phyloP scores from a whole-genome alignment of 2,797 vertebrate species.

The Kryptolebias ocellatus region DNA sequence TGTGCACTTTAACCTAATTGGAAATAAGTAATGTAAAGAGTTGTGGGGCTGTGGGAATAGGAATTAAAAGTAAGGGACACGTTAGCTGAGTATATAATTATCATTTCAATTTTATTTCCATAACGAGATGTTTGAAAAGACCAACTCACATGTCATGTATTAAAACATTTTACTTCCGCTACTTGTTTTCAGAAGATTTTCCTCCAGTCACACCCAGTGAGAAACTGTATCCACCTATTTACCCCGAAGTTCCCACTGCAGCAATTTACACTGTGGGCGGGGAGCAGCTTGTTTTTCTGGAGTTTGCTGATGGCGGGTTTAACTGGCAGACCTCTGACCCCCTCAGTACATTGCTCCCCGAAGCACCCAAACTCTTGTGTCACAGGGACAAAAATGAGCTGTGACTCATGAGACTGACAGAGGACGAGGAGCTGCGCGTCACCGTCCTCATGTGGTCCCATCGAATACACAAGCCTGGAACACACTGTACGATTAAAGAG shows the following conservation, averaged over 20 bases:
- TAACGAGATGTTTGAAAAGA: background rate
- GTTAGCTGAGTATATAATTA: background rate
- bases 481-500: slow-evolving; percentile 7
- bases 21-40: too few relatives aligned
- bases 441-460: slow-evolving; percentile 14
- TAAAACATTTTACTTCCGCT: background rate
- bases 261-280: background rate
- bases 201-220: background rate
- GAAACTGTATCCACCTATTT: background rate
- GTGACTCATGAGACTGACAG: slow-evolving; percentile 53
- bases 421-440: slow-evolving; percentile 33
- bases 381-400: slow-evolving; percentile 39
- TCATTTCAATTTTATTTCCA: too few relatives aligned
- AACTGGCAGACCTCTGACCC: slow-evolving; percentile 49
- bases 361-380: slow-evolving; percentile 35
- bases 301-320: slow-evolving; percentile 17
- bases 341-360: slow-evolving; percentile 65
- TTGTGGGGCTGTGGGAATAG: background rate
- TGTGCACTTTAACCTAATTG: too few relatives aligned
- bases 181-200: background rate
- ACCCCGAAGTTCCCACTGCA: background rate
- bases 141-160: background rate
- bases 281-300: slow-evolving; percentile 6
- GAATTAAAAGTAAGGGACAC: background rate
- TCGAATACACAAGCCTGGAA: slow-evolving; percentile 9